Percentiles rank a stretch among this genome's conserved stretches.
Conservation (phyloP, 2,888 invertebrate genomes). For the Dolichopus griseipennis region DNA sequence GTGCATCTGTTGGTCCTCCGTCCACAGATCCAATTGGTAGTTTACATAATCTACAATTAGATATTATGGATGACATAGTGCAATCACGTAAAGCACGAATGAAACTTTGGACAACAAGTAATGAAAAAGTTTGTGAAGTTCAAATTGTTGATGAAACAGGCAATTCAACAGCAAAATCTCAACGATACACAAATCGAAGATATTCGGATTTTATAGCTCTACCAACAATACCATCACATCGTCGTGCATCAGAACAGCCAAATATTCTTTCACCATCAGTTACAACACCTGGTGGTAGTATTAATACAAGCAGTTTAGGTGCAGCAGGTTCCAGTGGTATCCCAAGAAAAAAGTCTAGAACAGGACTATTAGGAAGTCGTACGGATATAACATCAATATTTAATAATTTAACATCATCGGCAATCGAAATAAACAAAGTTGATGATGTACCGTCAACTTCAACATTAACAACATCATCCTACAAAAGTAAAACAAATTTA, state of each 20-base stretch:
- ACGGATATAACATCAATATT: slow-evolving; percentile 72
- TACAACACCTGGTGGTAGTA: slow-evolving; percentile 21
- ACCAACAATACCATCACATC: slow-evolving; percentile 51
- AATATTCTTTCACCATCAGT: slow-evolving; percentile 41
- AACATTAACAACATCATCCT: slow-evolving; percentile 19
- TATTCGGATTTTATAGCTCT: slow-evolving; percentile 61
- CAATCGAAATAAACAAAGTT: slow-evolving; percentile 67
- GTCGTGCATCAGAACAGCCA: slow-evolving; percentile 67
- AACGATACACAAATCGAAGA: slow-evolving; percentile 55
- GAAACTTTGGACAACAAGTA: slow-evolving; percentile 77
- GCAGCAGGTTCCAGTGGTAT: slow-evolving; percentile 28
- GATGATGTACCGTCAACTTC: slow-evolving; percentile 43
- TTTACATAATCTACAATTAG: slow-evolving; percentile 72
- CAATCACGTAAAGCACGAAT: slow-evolving; percentile 72
- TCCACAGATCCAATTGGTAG: slow-evolving; percentile 66
- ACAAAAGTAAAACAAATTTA: slow-evolving; percentile 27
- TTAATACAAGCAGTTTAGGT: slow-evolving; percentile 25
- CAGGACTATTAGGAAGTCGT: slow-evolving; percentile 71
- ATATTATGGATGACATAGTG: slow-evolving; percentile 83
- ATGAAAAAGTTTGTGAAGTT: slow-evolving; percentile 71
- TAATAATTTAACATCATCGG: slow-evolving; percentile 60
- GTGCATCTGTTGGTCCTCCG: slow-evolving; percentile 53
- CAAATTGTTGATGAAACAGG: slow-evolving; percentile 64
- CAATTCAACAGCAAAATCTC: slow-evolving; percentile 44
- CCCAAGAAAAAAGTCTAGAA: slow-evolving; percentile 34